Evolutionary conservation across 2,113 vertebrate genomes (phyloP), one percentile per base, ranked within the genome.

Genomic region (Xerus inauris): DNA sequence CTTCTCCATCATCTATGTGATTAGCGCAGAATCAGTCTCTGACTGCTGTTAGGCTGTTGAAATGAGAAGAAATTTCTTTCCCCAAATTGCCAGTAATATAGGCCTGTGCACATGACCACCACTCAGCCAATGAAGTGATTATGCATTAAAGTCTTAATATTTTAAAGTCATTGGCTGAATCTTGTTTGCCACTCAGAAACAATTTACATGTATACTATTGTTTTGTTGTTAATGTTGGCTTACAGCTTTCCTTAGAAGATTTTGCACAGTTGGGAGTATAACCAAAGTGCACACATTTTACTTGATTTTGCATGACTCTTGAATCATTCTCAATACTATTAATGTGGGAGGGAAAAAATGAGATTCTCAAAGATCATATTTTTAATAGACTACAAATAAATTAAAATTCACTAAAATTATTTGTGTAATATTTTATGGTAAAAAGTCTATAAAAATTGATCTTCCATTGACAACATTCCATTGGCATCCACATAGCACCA

Each of bases 341-440:
- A n/a, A 22, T 79, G 22, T 71, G 85, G 0, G 32, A 90, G 40
- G 85, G 11, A 20, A 81, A 76, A 38, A 57, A n/a, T 30, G 42
- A 54, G 2, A 2, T 77, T 86, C 12, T 90, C 1, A 1, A 22
- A 0, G 4, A 5, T 57, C 17, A 83, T 14, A 45, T n/a, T 6
- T 71, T 20, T 57, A 38, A 2, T 40, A 69, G 82, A 94, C 0
- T 96, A 79, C 5, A 71, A 14, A 0, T 0, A 22, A 26, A 2
- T 7, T 42, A 77, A 88, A 87, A 8, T 65, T 87, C 54, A 49
- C 28, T 95, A 5, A 49, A 73, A 67, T 28, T 80, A 81, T 97
- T 95, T 92, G 40, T 94, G 0, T 17, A 28, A 45, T 87, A 62
- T 88, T 97, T 96, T 73, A 54, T 24, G 71, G 45, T 87, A 93